Base-by-base conservation (phyloP, 1,140 invertebrate species). In the Octopus sinensis region DNA sequence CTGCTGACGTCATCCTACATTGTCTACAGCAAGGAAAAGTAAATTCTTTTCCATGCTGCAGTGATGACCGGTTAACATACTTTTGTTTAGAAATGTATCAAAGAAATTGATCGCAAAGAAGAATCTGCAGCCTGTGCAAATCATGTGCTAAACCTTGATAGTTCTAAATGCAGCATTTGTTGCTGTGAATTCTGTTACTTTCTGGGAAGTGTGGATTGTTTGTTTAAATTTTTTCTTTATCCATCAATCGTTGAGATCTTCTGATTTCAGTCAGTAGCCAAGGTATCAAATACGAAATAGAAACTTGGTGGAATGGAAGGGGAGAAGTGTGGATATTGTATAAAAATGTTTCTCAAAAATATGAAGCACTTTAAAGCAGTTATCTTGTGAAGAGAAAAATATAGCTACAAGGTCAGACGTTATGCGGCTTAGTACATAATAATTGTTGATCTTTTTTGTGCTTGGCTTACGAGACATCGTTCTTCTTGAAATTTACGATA, bases 101-200 rank as follows among this genome's bases (percentile, higher is more conserved):
- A 68, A n/a, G 62, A 68, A 68, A 68, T 68, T 68, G n/a, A 68
- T 68, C 62, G 62, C 1, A 68, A 68, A 68, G 1, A 12, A 68
- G 62, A 1, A 68, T 68, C n/a, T 68, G 62, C n/a, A 12, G n/a
- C 62, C 3, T 68, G 62, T 68, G n/a, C 62, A 68, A 68, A 68
- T 68, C 62, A 68, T 68, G n/a, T 68, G 62, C 62, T 68, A n/a
- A 68, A 68, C 62, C n/a, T 68, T 68, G 62, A n/a, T 68, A 3
- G 62, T 13, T 68, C 12, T 68, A 68, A 12, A 68, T 68, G 62
- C 3, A 68, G 62, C n/a, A 13, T 68, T n/a, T 68, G 62, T 68
- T 68, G 62, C 62, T 68, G 62, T 68, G 62, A 68, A 68, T 68
- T 68, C 62, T 68, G 62, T 68, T 68, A 68, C 62, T 68, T 68